Conservation (phyloP, 2,113 vertebrate species). For the Labeo rohita region DNA sequence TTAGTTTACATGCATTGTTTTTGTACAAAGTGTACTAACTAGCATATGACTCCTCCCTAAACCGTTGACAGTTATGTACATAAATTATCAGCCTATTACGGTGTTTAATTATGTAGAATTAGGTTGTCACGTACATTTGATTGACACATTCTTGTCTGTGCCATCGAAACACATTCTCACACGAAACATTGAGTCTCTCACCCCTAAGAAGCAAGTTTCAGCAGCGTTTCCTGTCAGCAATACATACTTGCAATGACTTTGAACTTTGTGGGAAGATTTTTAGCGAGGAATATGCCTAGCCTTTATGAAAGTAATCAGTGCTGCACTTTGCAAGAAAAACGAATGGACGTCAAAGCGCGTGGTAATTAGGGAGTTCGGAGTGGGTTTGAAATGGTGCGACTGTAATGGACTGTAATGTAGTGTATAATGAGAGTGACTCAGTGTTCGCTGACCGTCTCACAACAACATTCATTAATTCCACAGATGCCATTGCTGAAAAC, state of each 20-base stretch:
- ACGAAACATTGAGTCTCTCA: background rate
- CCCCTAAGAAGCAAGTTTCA: background rate
- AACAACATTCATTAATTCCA: conserved; percentile 27
- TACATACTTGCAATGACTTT: background rate
- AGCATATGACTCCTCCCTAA: background rate
- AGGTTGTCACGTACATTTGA: background rate
- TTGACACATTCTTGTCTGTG: background rate
- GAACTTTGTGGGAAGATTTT: conserved; percentile 11
- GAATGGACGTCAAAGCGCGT: conserved; percentile 24
- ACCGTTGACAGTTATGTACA: background rate
- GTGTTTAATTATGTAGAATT: background rate
- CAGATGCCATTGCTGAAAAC: conserved; percentile 8
- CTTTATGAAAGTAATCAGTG: background rate
- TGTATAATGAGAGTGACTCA: conserved; percentile 49
- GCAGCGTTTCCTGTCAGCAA: background rate
- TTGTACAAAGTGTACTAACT: background rate
- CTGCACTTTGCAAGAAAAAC: background rate
- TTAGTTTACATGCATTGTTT: background rate
- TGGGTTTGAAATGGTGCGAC: conserved; percentile 33
- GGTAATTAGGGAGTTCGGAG: conserved; percentile 49
- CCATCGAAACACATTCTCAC: background rate
- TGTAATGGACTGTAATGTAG: conserved; percentile 52
- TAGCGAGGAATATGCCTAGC: background rate
- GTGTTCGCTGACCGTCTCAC: background rate
- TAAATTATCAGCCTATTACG: too few species aligned